phyloP scores from a whole-genome alignment of 2,113 vertebrate species.

The Dunckerocampus dactyliophorus region DNA sequence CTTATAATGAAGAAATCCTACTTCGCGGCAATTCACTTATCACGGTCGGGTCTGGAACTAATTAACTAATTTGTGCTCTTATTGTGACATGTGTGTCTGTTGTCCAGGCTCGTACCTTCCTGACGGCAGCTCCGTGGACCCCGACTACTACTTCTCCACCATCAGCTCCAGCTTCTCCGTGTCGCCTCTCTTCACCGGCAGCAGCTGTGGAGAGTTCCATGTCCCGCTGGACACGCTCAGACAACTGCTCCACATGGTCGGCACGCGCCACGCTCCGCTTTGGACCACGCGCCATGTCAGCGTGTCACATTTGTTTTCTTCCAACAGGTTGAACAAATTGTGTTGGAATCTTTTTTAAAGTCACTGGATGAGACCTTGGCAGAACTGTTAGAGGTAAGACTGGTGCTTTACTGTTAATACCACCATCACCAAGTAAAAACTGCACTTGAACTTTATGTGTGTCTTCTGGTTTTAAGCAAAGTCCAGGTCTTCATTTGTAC shows the following conservation, averaged over 20 bases:
- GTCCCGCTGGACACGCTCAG: slow-evolving; percentile 85
- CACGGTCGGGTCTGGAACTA: no score
- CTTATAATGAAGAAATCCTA: no score
- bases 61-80: background rate
- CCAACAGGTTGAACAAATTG: slow-evolving; percentile 84
- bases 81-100: background rate
- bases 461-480: slow-evolving; percentile 63
- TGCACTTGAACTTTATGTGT: background rate
- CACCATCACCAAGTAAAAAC: background rate
- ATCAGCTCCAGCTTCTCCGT: slow-evolving; percentile 96
- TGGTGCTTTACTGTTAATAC: background rate
- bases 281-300: background rate
- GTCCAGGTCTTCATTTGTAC: slow-evolving; percentile 75
- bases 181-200: slow-evolving; percentile 89
- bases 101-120: slow-evolving; percentile 83
- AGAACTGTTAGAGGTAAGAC: slow-evolving; percentile 78
- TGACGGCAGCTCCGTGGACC: slow-evolving; percentile 86
- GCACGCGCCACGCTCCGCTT: background rate
- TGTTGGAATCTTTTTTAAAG: slow-evolving; percentile 86
- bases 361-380: slow-evolving; percentile 77
- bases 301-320: slow-evolving; percentile 1
- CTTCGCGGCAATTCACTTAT: background rate
- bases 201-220: slow-evolving; percentile 83
- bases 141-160: slow-evolving; percentile 92
- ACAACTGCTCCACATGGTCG: slow-evolving; percentile 89